Base-by-base conservation (phyloP, 2,113 vertebrate genomes). In the Odobenus rosmarus region DNA sequence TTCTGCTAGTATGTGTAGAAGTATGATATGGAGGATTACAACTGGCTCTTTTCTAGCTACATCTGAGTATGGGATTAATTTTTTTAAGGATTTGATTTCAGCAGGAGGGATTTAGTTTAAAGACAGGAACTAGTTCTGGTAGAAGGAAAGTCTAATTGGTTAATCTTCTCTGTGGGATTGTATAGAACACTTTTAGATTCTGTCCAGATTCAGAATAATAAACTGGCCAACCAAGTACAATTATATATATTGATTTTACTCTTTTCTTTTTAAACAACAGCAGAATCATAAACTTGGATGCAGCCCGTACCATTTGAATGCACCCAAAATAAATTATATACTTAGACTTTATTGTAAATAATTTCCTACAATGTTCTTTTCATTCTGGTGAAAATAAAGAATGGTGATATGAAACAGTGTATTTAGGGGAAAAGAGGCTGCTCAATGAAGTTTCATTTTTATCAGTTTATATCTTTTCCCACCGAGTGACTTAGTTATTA, bases 31-130 rank as follows among this genome's bases (percentile, higher is more conserved):
- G 85, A 88, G 79, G 72, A 79, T 98, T 96, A 89, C 0, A 0
- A 53, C 23, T 8, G 69, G 8, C 36, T 59, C 59, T 86, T 89
- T 93, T 93, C 77, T 94, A 74, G 79, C 77, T 82, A 85, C 26
- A 46, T 93, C n/a, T 84, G 62, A 90, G 88, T 61, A 59, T 93
- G 36, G 59, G 93, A 79, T 97, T 93, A 84, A 16, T 76, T 91
- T 62, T 94, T 94, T 77, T n/a, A 89, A 96, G 67, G 36, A 69
- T 97, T 97, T 91, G 91, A n/a, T 98, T 97, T 97, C 67, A 96
- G 79, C 83, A 93, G 55, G 55, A 88, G 36, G 64, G 33, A 92
- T 96, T 98, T 83, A 74, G 67, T 88, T 94, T 94, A 95, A 95
- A 96, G 96, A 77, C 2, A 39, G 42, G 11, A 97, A 76, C 86